These are phyloP conservation scores for Corydoras sp. DNA, from an alignment of 2,113 vertebrate genomes.

Conservation along the genomic window DNA sequence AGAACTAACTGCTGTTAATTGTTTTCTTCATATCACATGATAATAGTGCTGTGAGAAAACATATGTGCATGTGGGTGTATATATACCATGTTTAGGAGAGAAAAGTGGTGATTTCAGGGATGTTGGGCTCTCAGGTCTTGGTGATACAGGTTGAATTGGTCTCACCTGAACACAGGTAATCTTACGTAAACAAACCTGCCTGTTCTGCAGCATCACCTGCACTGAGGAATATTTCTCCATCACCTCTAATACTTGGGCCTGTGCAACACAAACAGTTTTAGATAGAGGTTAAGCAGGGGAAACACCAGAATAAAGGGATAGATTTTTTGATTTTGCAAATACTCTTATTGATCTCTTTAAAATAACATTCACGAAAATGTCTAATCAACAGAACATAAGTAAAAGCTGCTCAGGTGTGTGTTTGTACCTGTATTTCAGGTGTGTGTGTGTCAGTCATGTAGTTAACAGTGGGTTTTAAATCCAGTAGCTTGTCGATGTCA, in stretches of 20 bases:
- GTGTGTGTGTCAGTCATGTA: constrained; percentile 71
- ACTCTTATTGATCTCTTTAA: no score
- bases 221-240: constrained; percentile 78
- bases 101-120: constrained; percentile 73
- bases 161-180: constrained; percentile 70
- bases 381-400: no score
- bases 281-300: no score
- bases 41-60: no score
- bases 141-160: constrained; percentile 77
- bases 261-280: constrained; percentile 2
- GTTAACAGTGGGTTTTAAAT: constrained; percentile 68
- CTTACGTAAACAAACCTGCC: constrained; percentile 77
- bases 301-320: no score
- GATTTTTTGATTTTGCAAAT: no score
- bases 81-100: constrained; percentile 81
- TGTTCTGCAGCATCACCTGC: constrained; percentile 78
- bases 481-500: constrained; percentile 78
- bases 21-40: no score
- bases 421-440: constrained; percentile 27
- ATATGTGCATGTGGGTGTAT: neutral
- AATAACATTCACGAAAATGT: no score
- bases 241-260: constrained; percentile 77
- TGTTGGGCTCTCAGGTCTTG: constrained; percentile 66
- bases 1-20: no score
- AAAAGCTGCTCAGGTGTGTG: neutral